These are phyloP conservation scores for Scolanthus callimorphus DNA, from an alignment of 92 coral and sea anemone genomes.

Conservation along the genomic window DNA sequence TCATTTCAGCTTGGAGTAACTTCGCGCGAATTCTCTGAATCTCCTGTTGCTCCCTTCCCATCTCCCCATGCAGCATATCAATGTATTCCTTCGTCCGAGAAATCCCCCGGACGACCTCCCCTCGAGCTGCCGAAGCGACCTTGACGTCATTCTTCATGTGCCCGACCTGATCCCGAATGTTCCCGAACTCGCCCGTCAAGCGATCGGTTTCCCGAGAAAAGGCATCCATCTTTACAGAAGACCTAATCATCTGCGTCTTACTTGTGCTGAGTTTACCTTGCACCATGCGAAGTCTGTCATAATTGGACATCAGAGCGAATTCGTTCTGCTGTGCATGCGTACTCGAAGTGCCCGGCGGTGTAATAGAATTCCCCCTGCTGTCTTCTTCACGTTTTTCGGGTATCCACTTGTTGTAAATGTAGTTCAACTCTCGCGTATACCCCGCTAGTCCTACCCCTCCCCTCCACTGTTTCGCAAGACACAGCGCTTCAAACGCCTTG, in stretches of 20 bases:
- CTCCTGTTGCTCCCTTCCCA: constrained; percentile 52
- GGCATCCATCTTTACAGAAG: constrained; percentile 7
- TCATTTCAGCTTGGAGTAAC: constrained; percentile 36
- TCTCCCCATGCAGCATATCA: constrained; percentile 31
- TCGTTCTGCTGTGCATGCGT: constrained; percentile 2
- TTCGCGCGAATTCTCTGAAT: constrained; percentile 47
- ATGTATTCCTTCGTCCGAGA: constrained; percentile 18
- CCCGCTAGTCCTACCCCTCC: constrained; percentile 56
- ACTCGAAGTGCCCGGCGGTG: neutral
- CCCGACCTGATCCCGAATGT: constrained; percentile 4
- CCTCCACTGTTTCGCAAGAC: constrained; percentile 73
- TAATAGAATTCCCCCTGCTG: neutral
- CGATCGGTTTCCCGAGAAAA: neutral
- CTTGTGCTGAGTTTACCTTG: constrained; percentile 5
- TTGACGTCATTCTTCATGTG: constrained; percentile 1
- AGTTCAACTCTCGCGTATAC: constrained; percentile 65
- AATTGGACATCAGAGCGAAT: constrained; percentile 2
- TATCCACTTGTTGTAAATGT: constrained; percentile 33
- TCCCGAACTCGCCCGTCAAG: constrained; percentile 3
- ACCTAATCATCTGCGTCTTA: constrained; percentile 9
- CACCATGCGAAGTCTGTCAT: neutral
- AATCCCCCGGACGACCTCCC: neutral
- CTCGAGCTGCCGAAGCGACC: constrained; percentile 9
- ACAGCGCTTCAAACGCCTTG: constrained; percentile 68
- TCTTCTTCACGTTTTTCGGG: constrained; percentile 18